Conservation (phyloP, 2,797 vertebrate species). For the Sebastes alutus region DNA sequence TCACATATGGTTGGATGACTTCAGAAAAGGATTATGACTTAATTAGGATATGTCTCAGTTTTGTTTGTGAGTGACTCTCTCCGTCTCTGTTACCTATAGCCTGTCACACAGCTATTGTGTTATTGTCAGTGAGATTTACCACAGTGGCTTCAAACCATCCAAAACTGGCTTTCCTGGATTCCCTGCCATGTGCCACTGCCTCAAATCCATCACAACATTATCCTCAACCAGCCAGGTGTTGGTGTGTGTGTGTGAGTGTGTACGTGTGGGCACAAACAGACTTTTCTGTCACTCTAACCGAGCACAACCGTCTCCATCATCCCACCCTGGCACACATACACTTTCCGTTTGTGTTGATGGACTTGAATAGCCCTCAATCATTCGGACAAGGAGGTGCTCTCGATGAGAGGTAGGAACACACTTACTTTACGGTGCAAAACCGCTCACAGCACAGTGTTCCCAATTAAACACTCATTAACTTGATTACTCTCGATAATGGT, state of each 20-base stretch:
- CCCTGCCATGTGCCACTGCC: background rate
- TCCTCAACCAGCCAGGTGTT: slow-evolving; percentile 6
- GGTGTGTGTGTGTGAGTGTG: background rate
- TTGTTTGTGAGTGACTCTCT: background rate
- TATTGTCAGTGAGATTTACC: background rate
- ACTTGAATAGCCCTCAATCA: slow-evolving; percentile 9
- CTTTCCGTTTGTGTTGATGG: background rate
- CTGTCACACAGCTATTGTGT: background rate
- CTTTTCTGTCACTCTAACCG: background rate
- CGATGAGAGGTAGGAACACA: slow-evolving; percentile 38
- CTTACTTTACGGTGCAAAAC: slow-evolving; percentile 44
- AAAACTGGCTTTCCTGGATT: slow-evolving; percentile 11
- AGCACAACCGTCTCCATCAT: background rate
- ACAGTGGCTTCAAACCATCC: slow-evolving; percentile 21
- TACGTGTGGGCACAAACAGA: background rate
- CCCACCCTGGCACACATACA: background rate
- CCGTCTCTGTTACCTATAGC: background rate
- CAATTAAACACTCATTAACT: slow-evolving; percentile 69
- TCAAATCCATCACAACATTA: slow-evolving; percentile 25
- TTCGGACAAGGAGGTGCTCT: slow-evolving; percentile 11
- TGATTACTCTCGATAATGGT: slow-evolving; percentile 61
- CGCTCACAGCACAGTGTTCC: slow-evolving; percentile 46
- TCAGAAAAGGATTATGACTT: background rate
- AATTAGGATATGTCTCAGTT: background rate
- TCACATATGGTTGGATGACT: background rate